Evolutionary conservation across 2,888 invertebrate genomes (phyloP).

Genomic region (Maniola hyperantus): DNA sequence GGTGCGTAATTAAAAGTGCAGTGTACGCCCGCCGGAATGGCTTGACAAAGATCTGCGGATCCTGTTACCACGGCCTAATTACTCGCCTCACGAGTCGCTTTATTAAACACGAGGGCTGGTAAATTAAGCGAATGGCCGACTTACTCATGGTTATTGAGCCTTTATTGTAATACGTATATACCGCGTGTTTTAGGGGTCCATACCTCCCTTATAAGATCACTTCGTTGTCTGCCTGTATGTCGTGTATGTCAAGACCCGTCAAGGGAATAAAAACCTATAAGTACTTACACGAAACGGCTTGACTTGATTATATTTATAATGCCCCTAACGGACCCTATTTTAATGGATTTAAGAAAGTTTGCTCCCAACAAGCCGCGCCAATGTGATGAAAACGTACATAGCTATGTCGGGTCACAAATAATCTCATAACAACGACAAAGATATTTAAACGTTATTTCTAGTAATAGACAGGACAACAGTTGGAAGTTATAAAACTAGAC

Average conservation of each 20-base stretch:
- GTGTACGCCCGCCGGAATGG: background rate
- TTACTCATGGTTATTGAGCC: no score
- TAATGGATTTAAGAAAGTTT: background rate
- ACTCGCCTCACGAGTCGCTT: constrained; percentile 22
- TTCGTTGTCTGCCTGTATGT: no score
- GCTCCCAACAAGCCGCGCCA: background rate
- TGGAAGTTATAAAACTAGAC: no score
- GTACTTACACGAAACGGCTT: no score
- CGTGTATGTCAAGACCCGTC: no score
- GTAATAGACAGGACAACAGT: no score
- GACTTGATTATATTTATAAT: no score
- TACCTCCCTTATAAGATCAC: no score
- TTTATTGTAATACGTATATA: background rate
- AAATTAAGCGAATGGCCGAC: constrained; percentile 14
- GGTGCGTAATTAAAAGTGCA: constrained; percentile 19
- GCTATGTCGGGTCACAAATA: background rate
- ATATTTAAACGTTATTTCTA: no score
- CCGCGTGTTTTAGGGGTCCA: no score
- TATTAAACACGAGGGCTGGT: constrained; percentile 19
- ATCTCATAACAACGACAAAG: background rate
- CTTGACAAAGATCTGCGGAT: constrained; percentile 19
- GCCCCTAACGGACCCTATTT: no score
- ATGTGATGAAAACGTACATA: background rate
- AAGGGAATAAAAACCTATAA: no score
- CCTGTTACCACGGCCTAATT: constrained; percentile 34